phyloP scores from a whole-genome alignment of 2,113 vertebrate genomes.

The Phrynosoma platyrhinos region DNA sequence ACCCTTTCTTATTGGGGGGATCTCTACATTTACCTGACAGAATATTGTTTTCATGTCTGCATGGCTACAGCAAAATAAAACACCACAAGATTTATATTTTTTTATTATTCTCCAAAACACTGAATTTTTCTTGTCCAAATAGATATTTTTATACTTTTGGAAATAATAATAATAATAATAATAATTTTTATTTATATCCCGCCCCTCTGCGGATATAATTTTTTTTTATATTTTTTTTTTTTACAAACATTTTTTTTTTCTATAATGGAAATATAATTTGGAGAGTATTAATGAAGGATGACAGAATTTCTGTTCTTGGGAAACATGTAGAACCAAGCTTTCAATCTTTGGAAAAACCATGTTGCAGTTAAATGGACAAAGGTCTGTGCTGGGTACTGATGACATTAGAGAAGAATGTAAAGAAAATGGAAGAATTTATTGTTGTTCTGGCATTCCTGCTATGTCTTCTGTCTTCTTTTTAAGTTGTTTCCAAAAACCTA shows the following conservation, averaged over 20 bases:
- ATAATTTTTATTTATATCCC: too few species aligned
- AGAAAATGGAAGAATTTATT: constrained; percentile 65
- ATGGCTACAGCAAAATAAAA: neutral
- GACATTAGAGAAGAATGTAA: constrained; percentile 45
- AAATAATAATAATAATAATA: too few species aligned
- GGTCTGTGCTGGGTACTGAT: neutral
- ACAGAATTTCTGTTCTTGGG: neutral
- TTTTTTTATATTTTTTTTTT: too few species aligned
- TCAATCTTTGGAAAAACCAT: constrained; percentile 10
- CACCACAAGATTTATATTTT: neutral
- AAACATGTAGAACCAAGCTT: constrained; percentile 22
- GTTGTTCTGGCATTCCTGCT: constrained; percentile 48
- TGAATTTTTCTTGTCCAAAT: neutral
- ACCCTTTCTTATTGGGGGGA: too few species aligned
- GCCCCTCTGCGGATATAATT: too few species aligned
- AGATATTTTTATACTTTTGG: neutral
- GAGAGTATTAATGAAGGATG: neutral
- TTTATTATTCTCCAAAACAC: neutral
- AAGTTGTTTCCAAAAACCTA: constrained; percentile 43
- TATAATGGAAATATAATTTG: neutral
- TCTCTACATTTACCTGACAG: neutral
- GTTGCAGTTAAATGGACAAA: constrained; percentile 67
- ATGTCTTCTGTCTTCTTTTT: neutral
- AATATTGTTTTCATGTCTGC: neutral
- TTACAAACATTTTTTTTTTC: neutral